A percentile compares a stretch with the other conserved stretches of the same genome.
These are phyloP conservation scores for Phenacoccus solenopsis DNA, from an alignment of 1,140 invertebrate genomes.

Conservation along the genomic window DNA sequence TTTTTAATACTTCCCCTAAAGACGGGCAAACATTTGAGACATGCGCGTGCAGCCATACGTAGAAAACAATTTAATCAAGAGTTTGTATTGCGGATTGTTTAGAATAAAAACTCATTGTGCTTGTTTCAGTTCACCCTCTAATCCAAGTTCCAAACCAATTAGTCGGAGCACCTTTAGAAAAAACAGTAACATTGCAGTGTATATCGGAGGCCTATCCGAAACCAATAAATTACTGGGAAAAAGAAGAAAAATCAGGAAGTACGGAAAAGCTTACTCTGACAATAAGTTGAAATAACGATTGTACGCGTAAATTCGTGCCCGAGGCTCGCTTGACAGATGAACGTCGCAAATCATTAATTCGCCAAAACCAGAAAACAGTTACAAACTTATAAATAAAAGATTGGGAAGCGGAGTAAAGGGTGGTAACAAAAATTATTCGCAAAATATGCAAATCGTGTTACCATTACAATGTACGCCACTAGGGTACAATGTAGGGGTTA, in stretches of 20 bases:
- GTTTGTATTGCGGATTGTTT: too few species aligned
- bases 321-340: not conserved
- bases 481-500: conserved; percentile 14
- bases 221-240: conserved; percentile 76
- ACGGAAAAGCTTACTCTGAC: not conserved
- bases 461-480: not conserved
- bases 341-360: conserved; percentile 14
- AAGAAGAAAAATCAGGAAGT: conserved; percentile 12
- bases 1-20: not conserved
- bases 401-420: not conserved
- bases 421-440: conserved; percentile 2
- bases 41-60: not conserved
- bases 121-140: conserved; percentile 67
- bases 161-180: conserved; percentile 73
- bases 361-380: not conserved
- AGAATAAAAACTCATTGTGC: not conserved
- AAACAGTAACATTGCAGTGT: conserved; percentile 83
- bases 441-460: conserved; percentile 14
- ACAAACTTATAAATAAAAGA: conserved; percentile 13
- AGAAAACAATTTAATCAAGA: not conserved
- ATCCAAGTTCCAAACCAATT: conserved; percentile 85
- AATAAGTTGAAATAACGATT: conserved; percentile 3
- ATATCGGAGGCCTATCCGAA: conserved; percentile 84
- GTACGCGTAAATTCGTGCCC: not conserved
- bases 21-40: not conserved